A percentile compares a stretch with the other conserved stretches of the same genome.
phyloP scores from a whole-genome alignment of 2,113 vertebrate genomes.

The Myrmophylax atrothorax region DNA sequence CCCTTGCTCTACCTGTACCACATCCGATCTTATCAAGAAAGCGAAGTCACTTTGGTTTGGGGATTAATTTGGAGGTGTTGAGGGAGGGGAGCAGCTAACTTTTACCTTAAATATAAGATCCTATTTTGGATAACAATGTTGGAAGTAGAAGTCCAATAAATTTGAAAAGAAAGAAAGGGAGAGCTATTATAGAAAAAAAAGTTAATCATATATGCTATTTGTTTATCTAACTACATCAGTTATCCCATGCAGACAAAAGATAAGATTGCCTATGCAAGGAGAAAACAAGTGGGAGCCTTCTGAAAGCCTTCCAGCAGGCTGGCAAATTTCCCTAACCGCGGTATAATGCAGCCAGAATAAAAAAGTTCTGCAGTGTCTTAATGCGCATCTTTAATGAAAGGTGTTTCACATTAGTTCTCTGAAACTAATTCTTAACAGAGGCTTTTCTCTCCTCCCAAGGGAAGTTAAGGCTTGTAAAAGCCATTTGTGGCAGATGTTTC shows the following conservation, averaged over 20 bases:
- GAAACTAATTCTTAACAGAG: slow-evolving; percentile 17
- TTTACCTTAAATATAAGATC: neutral
- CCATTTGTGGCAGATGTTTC: slow-evolving; percentile 30
- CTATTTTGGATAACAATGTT: neutral
- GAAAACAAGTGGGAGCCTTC: slow-evolving; percentile 14
- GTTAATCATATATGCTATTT: neutral
- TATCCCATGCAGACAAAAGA: neutral
- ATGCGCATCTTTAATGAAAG: neutral
- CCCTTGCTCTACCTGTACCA: neutral
- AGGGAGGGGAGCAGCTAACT: neutral
- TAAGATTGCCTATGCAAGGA: neutral
- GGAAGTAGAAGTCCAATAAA: neutral
- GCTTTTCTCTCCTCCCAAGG: neutral
- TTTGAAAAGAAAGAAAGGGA: neutral
- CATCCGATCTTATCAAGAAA: neutral
- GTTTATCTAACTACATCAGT: neutral
- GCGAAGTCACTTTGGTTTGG: neutral
- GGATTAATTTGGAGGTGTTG: neutral
- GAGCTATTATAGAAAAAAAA: neutral
- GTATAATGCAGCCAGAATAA: slow-evolving; percentile 26
- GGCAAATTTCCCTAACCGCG: neutral
- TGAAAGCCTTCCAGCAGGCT: slow-evolving; percentile 17
- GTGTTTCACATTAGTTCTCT: neutral
- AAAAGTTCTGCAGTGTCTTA: slow-evolving; percentile 29
- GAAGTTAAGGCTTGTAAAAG: neutral